These are phyloP conservation scores for Microctenopoma steveboyesi DNA, from an alignment of 2,797 vertebrate species.

Conservation along the genomic window DNA sequence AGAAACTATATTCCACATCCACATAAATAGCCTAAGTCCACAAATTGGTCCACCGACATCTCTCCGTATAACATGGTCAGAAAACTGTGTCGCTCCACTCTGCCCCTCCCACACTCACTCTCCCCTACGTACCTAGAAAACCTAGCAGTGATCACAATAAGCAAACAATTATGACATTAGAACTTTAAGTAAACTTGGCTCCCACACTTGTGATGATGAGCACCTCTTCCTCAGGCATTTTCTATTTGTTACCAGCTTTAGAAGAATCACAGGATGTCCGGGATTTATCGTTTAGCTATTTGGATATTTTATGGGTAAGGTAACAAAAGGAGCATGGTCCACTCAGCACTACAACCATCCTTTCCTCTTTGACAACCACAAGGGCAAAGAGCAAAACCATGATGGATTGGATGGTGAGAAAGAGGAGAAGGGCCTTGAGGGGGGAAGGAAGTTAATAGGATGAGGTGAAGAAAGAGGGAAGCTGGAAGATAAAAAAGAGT, in stretches of 20 bases:
- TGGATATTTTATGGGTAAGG: background rate
- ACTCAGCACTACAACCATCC: background rate
- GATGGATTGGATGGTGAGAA: conserved; percentile 55
- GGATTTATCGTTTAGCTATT: conserved; percentile 10
- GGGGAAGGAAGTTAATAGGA: conserved; percentile 33
- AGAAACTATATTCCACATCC: no score
- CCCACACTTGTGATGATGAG: background rate
- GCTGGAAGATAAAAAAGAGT: conserved; percentile 1
- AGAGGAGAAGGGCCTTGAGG: conserved; percentile 19
- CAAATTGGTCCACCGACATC: no score
- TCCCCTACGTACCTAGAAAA: no score
- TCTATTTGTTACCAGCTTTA: conserved; percentile 3
- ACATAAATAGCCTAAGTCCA: no score
- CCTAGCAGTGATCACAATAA: no score
- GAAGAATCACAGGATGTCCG: conserved; percentile 2
- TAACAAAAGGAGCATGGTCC: background rate
- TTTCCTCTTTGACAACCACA: conserved; percentile 6
- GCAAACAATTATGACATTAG: no score
- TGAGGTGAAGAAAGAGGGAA: conserved; percentile 22
- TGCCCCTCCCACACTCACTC: no score
- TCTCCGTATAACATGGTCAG: no score
- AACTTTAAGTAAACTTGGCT: no score
- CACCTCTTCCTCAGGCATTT: background rate
- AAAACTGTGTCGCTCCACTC: no score
- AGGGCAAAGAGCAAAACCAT: conserved; percentile 38